A percentile compares a stretch with the other conserved stretches of the same genome.
Evolutionary conservation across 1,140 invertebrate species (phyloP).

Genomic region (Monomorium pharaonis): DNA sequence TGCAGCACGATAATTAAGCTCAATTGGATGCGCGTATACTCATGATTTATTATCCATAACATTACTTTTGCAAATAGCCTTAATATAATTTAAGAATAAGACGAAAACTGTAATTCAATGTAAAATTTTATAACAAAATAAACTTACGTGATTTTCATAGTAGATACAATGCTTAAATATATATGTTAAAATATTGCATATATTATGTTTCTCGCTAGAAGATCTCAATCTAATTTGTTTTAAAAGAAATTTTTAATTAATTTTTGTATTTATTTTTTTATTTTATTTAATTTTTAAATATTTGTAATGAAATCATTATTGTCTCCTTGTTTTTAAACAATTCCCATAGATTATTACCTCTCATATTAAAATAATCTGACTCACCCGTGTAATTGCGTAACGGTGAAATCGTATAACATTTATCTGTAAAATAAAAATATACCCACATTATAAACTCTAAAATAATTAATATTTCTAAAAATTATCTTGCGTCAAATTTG

Average conservation of each 20-base stretch:
- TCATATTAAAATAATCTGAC: neutral
- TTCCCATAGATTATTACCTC: neutral
- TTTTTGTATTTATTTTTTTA: too few relatives aligned
- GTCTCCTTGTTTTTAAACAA: neutral
- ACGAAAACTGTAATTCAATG: conserved; percentile 2
- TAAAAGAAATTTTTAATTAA: neutral
- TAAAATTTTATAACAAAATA: neutral
- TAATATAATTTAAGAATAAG: neutral
- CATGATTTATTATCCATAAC: conserved; percentile 29
- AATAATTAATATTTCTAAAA: conserved; percentile 17
- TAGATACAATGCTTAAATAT: neutral
- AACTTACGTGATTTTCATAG: neutral
- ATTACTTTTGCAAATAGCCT: neutral
- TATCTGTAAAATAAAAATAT: conserved; percentile 2
- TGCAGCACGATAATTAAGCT: conserved; percentile 22
- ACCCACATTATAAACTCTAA: neutral
- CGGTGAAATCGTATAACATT: neutral
- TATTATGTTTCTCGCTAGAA: neutral
- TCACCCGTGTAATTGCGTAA: neutral
- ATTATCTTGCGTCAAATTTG: neutral
- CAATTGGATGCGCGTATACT: neutral
- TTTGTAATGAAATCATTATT: too few relatives aligned
- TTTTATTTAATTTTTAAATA: too few relatives aligned
- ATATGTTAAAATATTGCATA: neutral
- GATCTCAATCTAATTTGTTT: neutral